phyloP scores from a whole-genome alignment of 1,140 invertebrate species.

The Macrosteles quadrilineatus region DNA sequence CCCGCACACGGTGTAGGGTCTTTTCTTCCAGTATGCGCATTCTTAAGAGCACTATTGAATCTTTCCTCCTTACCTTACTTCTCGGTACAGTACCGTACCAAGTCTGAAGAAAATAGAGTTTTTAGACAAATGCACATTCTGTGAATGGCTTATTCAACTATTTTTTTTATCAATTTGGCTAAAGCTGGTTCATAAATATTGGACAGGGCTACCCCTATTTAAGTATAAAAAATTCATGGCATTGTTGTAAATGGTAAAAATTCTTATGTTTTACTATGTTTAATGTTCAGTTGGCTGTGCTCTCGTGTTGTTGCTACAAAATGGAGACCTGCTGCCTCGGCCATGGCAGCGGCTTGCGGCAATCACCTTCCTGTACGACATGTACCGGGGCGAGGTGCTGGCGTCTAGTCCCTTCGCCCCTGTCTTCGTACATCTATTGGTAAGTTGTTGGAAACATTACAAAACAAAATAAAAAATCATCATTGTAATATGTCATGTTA shows the following conservation, averaged over 20 bases:
- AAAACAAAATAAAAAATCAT: too few species aligned
- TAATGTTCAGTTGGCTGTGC: conserved; percentile 58
- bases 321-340: conserved; percentile 67
- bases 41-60: too few species aligned
- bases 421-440: conserved; percentile 65
- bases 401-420: conserved; percentile 70
- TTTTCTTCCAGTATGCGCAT: too few species aligned
- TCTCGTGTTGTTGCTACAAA: conserved; percentile 68
- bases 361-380: conserved; percentile 69
- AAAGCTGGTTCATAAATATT: not conserved
- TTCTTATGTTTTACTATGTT: conserved; percentile 16
- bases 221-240: not conserved
- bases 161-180: not conserved
- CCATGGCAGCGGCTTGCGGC: conserved; percentile 67
- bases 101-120: too few species aligned
- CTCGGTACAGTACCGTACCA: too few species aligned
- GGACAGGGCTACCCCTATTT: too few species aligned
- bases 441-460: conserved; percentile 45
- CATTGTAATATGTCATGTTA: too few species aligned
- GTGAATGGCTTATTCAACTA: not conserved
- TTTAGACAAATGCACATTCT: not conserved
- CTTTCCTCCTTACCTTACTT: too few species aligned
- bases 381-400: conserved; percentile 69
- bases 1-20: too few species aligned
- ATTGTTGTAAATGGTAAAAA: not conserved